Evolutionary conservation across 2,797 vertebrate species (phyloP).

Genomic region (Cyclura pinguis): DNA sequence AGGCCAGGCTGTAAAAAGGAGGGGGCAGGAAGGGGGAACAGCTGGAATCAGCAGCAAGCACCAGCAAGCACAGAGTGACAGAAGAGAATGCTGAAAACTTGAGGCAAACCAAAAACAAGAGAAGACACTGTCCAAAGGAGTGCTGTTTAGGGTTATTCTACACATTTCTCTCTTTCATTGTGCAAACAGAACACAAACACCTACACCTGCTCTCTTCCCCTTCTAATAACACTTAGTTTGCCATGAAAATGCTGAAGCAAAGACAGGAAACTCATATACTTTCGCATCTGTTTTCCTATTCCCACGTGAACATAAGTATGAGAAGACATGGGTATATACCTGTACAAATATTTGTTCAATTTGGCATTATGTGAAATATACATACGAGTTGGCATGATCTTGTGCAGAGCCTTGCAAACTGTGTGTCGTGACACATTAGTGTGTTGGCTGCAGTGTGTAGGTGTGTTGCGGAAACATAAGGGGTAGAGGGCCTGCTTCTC

Average conservation of each 20-base stretch:
- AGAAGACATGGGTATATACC: background rate
- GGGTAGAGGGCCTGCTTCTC: no score
- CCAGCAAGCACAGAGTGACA: constrained; percentile 44
- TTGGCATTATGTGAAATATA: background rate
- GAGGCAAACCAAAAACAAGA: constrained; percentile 46
- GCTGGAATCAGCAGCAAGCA: constrained; percentile 52
- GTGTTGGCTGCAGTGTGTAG: no score
- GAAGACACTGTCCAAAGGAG: constrained; percentile 30
- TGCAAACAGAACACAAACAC: background rate
- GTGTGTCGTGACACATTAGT: no score
- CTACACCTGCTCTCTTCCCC: background rate
- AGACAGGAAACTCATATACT: background rate
- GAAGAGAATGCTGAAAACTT: constrained; percentile 61
- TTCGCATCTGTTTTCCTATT: background rate
- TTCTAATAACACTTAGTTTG: background rate
- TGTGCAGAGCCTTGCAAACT: no score
- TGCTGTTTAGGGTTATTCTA: constrained; percentile 50
- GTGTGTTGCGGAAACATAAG: no score
- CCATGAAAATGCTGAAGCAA: background rate
- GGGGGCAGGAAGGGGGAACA: constrained; percentile 38
- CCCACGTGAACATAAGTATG: background rate
- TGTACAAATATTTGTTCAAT: background rate
- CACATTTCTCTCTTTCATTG: background rate
- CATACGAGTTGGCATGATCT: no score
- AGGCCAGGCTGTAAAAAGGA: constrained; percentile 41